Evolutionary conservation across 2,797 vertebrate genomes (phyloP).

Genomic region (Cyclopterus lumpus): DNA sequence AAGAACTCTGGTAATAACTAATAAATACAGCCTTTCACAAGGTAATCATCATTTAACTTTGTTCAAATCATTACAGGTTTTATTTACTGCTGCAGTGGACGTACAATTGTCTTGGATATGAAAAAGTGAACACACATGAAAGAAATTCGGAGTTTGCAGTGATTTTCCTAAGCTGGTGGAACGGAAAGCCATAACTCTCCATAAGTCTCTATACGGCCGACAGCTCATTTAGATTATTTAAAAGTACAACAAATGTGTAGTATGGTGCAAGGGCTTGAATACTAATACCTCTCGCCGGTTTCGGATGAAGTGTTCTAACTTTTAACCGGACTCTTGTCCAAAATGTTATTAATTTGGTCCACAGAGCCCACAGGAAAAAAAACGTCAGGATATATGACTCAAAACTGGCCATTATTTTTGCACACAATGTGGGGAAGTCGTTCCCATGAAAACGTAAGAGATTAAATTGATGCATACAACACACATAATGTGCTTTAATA

Average conservation of each 20-base stretch:
- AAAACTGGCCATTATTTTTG: neutral
- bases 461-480: constrained; percentile 38
- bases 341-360: neutral
- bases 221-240: neutral
- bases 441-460: neutral
- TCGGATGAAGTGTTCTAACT: neutral
- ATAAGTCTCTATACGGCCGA: neutral
- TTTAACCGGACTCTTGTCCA: neutral
- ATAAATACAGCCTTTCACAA: neutral
- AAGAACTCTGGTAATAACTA: neutral
- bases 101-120: neutral
- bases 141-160: neutral
- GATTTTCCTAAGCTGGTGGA: neutral
- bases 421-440: neutral
- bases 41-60: neutral
- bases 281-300: neutral
- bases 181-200: neutral
- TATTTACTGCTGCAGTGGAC: neutral
- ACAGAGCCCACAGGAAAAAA: neutral
- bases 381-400: neutral
- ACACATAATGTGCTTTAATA: constrained; percentile 74
- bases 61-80: neutral
- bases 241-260: neutral
- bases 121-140: neutral
- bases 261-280: neutral